A percentile compares a stretch with the other conserved stretches of the same genome.
phyloP scores from a whole-genome alignment of 2,797 vertebrate species.

The Rhincodon typus region DNA sequence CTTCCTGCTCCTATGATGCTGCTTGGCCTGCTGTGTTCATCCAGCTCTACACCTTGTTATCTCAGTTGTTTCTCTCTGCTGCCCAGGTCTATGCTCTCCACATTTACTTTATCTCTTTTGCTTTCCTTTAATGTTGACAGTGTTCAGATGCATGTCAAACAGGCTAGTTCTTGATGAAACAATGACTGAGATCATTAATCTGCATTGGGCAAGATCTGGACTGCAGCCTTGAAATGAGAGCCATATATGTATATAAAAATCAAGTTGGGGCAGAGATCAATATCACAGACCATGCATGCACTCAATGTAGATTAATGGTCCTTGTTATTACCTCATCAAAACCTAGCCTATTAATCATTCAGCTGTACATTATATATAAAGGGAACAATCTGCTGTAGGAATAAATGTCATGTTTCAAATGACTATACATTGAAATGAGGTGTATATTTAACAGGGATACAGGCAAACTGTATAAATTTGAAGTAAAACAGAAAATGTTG shows the following conservation, averaged over 20 bases:
- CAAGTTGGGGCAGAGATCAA: no score
- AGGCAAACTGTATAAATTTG: background rate
- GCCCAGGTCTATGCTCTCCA: background rate
- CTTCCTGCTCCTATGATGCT: no score
- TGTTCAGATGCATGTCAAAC: background rate
- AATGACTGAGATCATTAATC: background rate
- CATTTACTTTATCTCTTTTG: background rate
- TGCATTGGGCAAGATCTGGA: background rate
- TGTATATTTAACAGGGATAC: background rate
- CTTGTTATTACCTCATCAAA: conserved; percentile 6
- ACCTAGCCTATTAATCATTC: background rate
- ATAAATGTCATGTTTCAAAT: conserved; percentile 24
- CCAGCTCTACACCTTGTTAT: no score
- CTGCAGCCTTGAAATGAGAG: background rate
- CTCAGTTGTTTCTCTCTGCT: background rate
- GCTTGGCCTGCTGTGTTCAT: no score
- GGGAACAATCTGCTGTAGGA: background rate
- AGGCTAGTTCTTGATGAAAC: background rate
- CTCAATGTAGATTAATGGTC: conserved; percentile 8
- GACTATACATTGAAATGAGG: background rate
- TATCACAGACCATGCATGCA: background rate
- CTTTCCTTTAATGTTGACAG: background rate
- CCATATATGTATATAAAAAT: background rate
- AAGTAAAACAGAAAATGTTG: background rate
- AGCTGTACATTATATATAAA: background rate